Evolutionary conservation across 2,113 vertebrate species (phyloP).

Genomic region (Ctenomys sociabilis): DNA sequence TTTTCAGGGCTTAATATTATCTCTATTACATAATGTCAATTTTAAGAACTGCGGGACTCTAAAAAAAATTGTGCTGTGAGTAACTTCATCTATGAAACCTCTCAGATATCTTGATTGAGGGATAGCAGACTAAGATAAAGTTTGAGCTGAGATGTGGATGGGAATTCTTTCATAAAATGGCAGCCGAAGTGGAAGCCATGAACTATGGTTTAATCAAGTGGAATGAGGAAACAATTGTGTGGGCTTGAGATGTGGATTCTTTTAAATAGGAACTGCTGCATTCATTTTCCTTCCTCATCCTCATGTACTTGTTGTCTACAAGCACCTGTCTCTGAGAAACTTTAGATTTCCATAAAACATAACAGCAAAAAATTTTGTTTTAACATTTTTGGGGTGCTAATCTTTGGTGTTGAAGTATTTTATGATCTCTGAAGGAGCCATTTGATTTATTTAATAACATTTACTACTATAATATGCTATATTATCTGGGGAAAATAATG

Average conservation of each 20-base stretch:
- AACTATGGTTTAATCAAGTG: conserved; percentile 1
- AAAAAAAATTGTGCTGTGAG: neutral
- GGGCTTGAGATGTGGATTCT: neutral
- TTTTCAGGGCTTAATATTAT: neutral
- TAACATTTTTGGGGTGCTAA: neutral
- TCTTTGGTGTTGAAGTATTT: neutral
- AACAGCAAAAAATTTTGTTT: neutral
- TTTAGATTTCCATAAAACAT: neutral
- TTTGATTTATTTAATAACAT: neutral
- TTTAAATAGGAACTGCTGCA: neutral
- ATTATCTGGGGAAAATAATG: neutral
- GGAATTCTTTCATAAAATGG: conserved; percentile 17
- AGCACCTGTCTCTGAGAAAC: neutral
- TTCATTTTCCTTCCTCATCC: neutral
- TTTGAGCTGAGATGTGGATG: neutral
- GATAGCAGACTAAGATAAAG: conserved; percentile 4
- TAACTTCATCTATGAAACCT: neutral
- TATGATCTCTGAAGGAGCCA: neutral
- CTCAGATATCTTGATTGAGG: neutral
- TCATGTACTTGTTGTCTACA: neutral
- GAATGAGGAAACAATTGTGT: neutral
- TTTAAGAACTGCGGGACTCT: neutral
- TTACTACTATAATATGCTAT: neutral
- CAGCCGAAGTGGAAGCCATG: neutral
- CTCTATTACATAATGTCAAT: neutral